Percentiles rank a stretch among this genome's conserved stretches.
These are phyloP conservation scores for Micrasema minimum DNA, from an alignment of 1,140 invertebrate species.

Conservation along the genomic window DNA sequence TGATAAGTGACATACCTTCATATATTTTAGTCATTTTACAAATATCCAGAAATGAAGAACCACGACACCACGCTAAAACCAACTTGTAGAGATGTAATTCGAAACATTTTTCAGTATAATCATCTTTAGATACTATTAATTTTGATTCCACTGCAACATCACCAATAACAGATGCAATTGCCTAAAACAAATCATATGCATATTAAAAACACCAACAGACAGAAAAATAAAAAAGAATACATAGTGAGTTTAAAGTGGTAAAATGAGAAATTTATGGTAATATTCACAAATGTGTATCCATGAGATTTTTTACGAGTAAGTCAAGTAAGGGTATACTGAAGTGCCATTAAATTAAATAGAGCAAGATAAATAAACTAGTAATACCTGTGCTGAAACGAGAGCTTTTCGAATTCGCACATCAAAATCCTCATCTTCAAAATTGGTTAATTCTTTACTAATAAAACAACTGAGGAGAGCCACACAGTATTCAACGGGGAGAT, in stretches of 20 bases:
- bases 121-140: constrained; percentile 30
- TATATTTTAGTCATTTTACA: constrained; percentile 98
- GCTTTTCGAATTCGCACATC: constrained; percentile 1
- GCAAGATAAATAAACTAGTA: too few relatives aligned
- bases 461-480: constrained; percentile 96
- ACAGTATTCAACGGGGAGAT: constrained; percentile 82
- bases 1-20: too few relatives aligned
- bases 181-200: constrained; percentile 12
- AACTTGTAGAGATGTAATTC: constrained; percentile 87
- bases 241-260: too few relatives aligned
- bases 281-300: too few relatives aligned
- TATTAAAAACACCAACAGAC: background rate
- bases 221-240: too few relatives aligned
- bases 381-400: background rate
- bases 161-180: constrained; percentile 30
- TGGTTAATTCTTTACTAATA: constrained; percentile 93
- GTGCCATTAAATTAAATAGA: too few relatives aligned
- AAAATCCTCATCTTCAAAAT: background rate
- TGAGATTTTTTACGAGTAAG: too few relatives aligned
- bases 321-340: too few relatives aligned
- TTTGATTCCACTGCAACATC: constrained; percentile 22
- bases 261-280: too few relatives aligned
- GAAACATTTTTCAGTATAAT: constrained; percentile 25
- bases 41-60: constrained; percentile 91
- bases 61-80: constrained; percentile 94